Evolutionary conservation across 2,888 invertebrate species (phyloP).

Genomic region (Eristalis tenax): DNA sequence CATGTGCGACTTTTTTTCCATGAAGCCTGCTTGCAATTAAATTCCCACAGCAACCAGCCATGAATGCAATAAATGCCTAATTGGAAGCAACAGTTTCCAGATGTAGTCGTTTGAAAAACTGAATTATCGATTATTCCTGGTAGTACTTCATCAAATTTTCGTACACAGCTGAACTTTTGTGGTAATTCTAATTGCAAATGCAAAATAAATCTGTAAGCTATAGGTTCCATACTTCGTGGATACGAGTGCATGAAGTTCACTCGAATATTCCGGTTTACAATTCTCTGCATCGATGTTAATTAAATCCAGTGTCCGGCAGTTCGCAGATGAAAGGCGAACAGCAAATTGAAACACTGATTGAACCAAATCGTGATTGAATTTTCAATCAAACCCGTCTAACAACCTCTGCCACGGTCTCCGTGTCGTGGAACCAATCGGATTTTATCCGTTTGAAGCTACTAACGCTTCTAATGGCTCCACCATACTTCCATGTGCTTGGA

Average conservation of each 20-base stretch:
- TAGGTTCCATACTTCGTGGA: background rate
- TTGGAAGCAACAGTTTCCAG: conserved; percentile 10
- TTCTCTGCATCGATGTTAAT: background rate
- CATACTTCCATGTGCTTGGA: background rate
- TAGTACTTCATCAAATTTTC: background rate
- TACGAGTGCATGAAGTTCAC: too few species aligned
- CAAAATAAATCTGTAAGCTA: background rate
- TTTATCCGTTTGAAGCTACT: conserved; percentile 20
- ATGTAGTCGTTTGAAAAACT: background rate
- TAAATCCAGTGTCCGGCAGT: background rate
- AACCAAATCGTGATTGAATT: conserved; percentile 23
- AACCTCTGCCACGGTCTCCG: background rate
- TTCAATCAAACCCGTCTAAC: background rate
- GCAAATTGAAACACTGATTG: conserved; percentile 14
- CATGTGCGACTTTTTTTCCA: background rate
- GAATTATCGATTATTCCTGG: conserved; percentile 5
- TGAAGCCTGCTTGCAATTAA: background rate
- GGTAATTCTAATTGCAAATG: background rate
- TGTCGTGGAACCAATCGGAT: conserved; percentile 8
- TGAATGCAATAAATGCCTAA: conserved; percentile 16
- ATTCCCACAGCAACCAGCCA: background rate
- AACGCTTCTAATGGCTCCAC: background rate
- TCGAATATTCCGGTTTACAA: background rate
- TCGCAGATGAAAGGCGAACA: background rate
- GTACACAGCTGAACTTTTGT: background rate